A percentile compares a stretch with the other conserved stretches of the same genome.
phyloP scores from a whole-genome alignment of 2,113 vertebrate species.

The Alligator mississippiensis region DNA sequence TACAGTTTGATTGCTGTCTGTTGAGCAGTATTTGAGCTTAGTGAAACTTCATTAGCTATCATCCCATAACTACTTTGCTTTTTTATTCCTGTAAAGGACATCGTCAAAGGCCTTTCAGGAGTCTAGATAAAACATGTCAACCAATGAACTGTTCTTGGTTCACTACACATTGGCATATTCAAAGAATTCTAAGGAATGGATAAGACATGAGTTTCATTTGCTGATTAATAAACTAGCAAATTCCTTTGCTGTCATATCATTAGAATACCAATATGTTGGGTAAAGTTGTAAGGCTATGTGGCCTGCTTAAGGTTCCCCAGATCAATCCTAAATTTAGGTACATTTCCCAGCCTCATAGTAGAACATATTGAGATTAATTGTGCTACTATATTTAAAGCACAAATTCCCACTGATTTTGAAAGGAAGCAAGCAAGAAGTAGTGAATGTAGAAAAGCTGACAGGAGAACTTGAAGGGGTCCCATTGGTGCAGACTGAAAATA shows the following conservation, averaged over 20 bases:
- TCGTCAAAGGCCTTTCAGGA: conserved; percentile 33
- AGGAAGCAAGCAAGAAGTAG: too few relatives aligned
- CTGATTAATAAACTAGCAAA: neutral
- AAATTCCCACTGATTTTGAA: too few relatives aligned
- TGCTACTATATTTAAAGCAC: too few relatives aligned
- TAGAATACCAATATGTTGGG: neutral
- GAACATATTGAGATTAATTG: too few relatives aligned
- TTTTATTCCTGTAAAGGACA: neutral
- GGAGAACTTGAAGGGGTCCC: too few relatives aligned
- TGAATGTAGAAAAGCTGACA: too few relatives aligned
- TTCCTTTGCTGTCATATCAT: neutral
- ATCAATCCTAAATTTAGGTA: too few relatives aligned
- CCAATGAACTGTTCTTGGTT: neutral
- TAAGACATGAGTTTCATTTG: neutral
- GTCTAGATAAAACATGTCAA: neutral
- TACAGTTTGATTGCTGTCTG: neutral
- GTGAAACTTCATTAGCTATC: neutral
- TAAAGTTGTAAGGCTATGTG: neutral
- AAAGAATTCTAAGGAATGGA: neutral
- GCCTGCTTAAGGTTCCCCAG: too few relatives aligned
- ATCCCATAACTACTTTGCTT: neutral
- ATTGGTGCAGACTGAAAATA: too few relatives aligned
- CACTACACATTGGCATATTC: neutral
- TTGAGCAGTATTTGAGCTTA: neutral
- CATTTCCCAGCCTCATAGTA: too few relatives aligned